Base-by-base conservation (phyloP, 92 coral and sea anemone genomes). In the Porites divaricata region DNA sequence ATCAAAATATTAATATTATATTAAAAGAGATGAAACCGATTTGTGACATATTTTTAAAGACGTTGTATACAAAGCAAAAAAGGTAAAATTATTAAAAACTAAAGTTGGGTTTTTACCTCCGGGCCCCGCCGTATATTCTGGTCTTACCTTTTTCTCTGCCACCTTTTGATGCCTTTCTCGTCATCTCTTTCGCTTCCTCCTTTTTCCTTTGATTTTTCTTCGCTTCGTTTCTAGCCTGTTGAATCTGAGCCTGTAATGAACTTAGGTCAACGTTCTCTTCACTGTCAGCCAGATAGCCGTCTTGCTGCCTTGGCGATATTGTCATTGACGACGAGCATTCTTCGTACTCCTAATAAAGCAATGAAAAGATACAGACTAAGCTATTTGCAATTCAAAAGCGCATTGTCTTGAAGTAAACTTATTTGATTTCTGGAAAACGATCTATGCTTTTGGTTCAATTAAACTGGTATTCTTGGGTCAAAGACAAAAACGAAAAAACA, bases 211-310 rank as follows among this genome's bases (percentile, higher is more conserved):
- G 72, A 23, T 25, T 7, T 53, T 73, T 79, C 79, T 67, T 78
- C 7, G 79, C 45, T 57, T 74, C 58, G 35, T 24, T 61, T 63
- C 71, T 73, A 59, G 35, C 84, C 76, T 67, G 83, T 73, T 76
- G 78, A 62, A 91, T 84, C 62, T 92, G 92, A 25, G 95, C 95
- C 75, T 87, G 91, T 77, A 92, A 83, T 68, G 81, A 76, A 17
- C 70, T 63, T 22, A 92, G 81, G 67, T 82, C 91, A 63, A 75
- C 92, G 56, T 88, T 90, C 77, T 88, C 94, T 71, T 93, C 98
- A 26, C 89, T 87, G 78, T 94, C 98, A 12, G 95, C 98, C 2
- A 90, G 73, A 59, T 94, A 94, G 13, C 98, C 98, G 51, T 94
- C 98, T 25, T 64, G 53, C 26, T 50, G 73, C 72, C 61, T 49